Base-by-base conservation (phyloP, 2,888 invertebrate genomes). In the Sarcophaga caerulescens region DNA sequence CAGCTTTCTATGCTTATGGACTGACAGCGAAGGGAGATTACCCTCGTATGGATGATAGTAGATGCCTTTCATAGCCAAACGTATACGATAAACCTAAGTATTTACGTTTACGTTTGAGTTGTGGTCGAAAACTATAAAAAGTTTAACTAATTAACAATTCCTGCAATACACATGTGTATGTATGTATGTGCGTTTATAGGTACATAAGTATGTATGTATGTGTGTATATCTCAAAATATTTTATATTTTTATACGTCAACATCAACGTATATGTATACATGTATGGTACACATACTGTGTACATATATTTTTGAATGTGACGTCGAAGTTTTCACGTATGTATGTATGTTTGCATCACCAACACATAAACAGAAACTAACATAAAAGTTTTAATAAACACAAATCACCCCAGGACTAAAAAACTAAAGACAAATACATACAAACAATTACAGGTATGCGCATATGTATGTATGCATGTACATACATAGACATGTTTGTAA, bases 331-430 rank as follows among this genome's bases (percentile, higher is more conserved):
- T 59, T 74, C 73, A 79, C 63, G 68, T 75, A 25, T 69, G 35
- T 57, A 47, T 47, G 47, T 35, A 35, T 35, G 35, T 35, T 35
- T 35, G 47, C 11, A n/a, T 4, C 52, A 74, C 57, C n/a, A 25
- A 45, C 19, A 79, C 65, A 4, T 66, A 66, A 45, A 45, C 45
- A 69, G 12, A 11, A 52, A 45, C 23, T 69, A 68, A 73, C 21
- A 60, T 11, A 80, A 76, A 83, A 85, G 71, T 85, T 85, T 80
- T 85, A 82, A 85, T 85, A 85, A 85, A 85, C 80, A 77, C 63
- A 85, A 74, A 80, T 80, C 57, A 79, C 82, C 85, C 23, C 59
- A 80, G 82, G 80, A 66, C 25, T 73, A 79, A 52, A 76, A 68
- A 25, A 44, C n/a, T 71, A 23, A 66, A 74, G 19, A 65, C 25